phyloP scores from a whole-genome alignment of 2,113 vertebrate species.

The Bubo bubo region DNA sequence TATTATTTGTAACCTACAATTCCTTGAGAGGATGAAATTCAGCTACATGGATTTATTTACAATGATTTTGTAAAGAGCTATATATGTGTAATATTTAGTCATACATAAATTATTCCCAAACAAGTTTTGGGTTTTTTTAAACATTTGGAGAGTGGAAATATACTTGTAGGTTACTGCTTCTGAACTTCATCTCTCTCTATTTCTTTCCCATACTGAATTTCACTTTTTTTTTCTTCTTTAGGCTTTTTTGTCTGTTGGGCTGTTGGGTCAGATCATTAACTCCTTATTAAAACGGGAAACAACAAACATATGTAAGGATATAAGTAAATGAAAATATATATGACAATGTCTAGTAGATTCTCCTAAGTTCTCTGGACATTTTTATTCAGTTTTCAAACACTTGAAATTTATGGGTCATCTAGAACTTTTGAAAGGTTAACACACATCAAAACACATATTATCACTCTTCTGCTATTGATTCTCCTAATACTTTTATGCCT shows the following conservation, averaged over 20 bases:
- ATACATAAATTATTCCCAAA: neutral
- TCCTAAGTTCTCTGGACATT: neutral
- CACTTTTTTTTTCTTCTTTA: neutral
- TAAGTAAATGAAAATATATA: neutral
- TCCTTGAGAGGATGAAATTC: neutral
- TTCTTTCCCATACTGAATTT: neutral
- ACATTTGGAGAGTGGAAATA: neutral
- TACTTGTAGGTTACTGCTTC: neutral
- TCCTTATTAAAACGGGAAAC: neutral
- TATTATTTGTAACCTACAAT: neutral
- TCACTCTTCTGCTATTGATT: neutral
- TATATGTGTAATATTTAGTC: neutral
- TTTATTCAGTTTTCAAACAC: neutral
- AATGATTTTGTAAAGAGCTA: neutral
- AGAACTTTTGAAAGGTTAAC: neutral
- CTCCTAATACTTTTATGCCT: neutral
- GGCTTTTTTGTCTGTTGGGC: neutral
- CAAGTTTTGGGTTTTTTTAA: neutral
- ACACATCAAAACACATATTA: neutral
- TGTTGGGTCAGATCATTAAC: neutral
- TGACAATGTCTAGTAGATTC: neutral
- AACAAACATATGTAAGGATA: accelerated
- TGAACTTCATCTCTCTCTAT: neutral
- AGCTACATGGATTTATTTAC: neutral
- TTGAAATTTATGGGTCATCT: neutral